Evolutionary conservation across 1,140 invertebrate genomes (phyloP).

Genomic region (Grapholita molesta): DNA sequence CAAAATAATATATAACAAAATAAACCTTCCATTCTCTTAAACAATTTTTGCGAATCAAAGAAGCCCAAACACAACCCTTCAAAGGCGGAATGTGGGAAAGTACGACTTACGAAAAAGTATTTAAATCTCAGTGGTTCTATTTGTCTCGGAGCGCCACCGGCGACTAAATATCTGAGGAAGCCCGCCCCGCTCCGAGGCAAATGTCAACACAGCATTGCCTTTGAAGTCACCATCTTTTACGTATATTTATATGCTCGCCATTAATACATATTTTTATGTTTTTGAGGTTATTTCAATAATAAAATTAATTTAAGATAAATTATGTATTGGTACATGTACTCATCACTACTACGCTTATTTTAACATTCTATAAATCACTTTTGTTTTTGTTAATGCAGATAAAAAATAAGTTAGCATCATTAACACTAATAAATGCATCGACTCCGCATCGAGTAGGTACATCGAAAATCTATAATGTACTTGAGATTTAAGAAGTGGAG

Average conservation of each 20-base stretch:
- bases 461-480: conserved; percentile 18
- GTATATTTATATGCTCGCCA: conserved; percentile 31
- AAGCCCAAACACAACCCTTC: conserved; percentile 15
- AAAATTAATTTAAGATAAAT: not conserved
- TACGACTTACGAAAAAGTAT: conserved; percentile 49
- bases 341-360: not conserved
- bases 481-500: conserved; percentile 23
- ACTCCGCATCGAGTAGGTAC: not conserved
- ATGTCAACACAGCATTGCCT: conserved; percentile 60
- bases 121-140: conserved; percentile 59
- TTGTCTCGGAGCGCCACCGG: conserved; percentile 52
- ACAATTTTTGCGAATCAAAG: not conserved
- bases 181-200: conserved; percentile 49
- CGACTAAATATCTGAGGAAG: conserved; percentile 63
- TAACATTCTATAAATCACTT: too few species aligned
- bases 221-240: conserved; percentile 51
- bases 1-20: not conserved
- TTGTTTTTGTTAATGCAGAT: too few species aligned
- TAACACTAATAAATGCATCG: not conserved
- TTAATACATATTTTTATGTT: conserved; percentile 26
- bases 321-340: not conserved
- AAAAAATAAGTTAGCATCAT: too few species aligned
- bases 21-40: not conserved
- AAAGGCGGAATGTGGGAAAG: conserved; percentile 26
- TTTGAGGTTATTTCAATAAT: not conserved